Conservation (phyloP, 2,113 vertebrate species). For the Tympanuchus pallidicinctus region DNA sequence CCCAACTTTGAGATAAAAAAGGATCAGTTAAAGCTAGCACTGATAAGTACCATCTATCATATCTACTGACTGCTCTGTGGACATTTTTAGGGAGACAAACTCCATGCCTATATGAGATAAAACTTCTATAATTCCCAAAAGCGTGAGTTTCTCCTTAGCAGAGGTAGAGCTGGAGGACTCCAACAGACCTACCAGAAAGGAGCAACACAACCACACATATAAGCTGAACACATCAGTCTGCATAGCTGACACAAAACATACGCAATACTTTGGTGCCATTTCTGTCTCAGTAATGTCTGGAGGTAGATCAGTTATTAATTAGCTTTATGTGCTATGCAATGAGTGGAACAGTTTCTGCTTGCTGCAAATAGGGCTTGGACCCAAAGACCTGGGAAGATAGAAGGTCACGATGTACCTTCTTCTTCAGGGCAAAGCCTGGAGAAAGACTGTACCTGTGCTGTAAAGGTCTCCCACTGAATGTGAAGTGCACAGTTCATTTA, state of each 20-base stretch:
- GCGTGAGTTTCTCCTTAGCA: background rate
- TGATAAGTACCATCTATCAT: background rate
- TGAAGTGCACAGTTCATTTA: background rate
- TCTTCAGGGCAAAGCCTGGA: background rate
- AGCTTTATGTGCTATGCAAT: background rate
- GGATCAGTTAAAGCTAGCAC: background rate
- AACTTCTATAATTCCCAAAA: accelerated
- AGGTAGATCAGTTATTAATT: background rate
- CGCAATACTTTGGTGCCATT: background rate
- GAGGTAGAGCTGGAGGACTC: background rate
- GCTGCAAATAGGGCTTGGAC: background rate
- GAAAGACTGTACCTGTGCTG: background rate
- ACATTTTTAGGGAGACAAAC: background rate
- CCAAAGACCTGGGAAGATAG: background rate
- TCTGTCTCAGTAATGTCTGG: background rate
- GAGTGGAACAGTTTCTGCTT: background rate
- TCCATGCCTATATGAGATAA: background rate
- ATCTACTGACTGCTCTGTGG: background rate
- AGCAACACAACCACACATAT: background rate
- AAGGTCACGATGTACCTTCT: background rate
- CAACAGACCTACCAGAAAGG: background rate
- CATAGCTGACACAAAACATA: background rate
- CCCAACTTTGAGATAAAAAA: background rate
- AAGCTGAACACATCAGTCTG: background rate
- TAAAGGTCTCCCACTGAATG: background rate